Conservation (phyloP, 2,888 invertebrate species). For the Eristalinus aeneus region DNA sequence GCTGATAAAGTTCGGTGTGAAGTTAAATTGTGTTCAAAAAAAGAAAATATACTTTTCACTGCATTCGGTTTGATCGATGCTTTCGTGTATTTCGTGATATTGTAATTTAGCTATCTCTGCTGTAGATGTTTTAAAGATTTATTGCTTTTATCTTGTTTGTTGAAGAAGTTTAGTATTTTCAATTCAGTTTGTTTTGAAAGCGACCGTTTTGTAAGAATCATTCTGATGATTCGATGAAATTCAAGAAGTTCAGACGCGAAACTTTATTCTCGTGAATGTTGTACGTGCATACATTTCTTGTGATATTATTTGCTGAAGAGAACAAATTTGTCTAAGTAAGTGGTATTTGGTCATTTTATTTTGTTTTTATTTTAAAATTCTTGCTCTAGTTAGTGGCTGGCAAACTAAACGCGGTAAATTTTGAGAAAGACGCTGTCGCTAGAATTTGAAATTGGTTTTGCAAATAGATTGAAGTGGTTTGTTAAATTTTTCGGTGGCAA, state of each 20-base stretch:
- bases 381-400: not conserved
- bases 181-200: not conserved
- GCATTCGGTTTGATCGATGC: not conserved
- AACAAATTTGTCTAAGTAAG: conserved; percentile 49
- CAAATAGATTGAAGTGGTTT: too few species aligned
- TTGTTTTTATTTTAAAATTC: not conserved
- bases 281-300: conserved; percentile 14
- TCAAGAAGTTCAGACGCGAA: conserved; percentile 35
- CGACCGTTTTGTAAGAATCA: not conserved
- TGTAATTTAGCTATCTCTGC: not conserved
- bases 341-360: conserved; percentile 4
- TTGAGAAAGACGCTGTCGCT: too few species aligned
- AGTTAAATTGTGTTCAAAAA: conserved; percentile 33
- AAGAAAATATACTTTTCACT: conserved; percentile 22
- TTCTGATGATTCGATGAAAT: conserved; percentile 58
- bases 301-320: conserved; percentile 55
- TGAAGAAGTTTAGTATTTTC: not conserved
- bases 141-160: not conserved
- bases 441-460: too few species aligned
- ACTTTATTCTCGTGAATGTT: conserved; percentile 19
- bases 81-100: conserved; percentile 9
- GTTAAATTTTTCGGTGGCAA: too few species aligned
- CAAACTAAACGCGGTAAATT: not conserved
- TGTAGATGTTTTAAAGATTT: not conserved
- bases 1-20: conserved; percentile 39